Percentiles rank a stretch among this genome's conserved stretches.
Evolutionary conservation across 2,888 invertebrate genomes (phyloP).

Genomic region (Chymomyza procnemis): DNA sequence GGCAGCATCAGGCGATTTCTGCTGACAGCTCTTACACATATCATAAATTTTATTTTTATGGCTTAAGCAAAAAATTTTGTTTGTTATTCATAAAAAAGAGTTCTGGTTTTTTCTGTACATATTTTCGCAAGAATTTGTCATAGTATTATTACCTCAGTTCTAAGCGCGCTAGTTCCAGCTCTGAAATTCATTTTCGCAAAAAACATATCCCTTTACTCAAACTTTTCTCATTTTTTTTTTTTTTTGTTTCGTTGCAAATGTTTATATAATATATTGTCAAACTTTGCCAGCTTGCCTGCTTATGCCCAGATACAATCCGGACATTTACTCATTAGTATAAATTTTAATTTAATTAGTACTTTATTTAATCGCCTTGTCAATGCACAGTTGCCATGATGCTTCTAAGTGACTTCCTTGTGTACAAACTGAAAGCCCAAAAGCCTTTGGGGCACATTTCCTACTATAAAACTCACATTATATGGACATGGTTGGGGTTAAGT

Average conservation of each 20-base stretch:
- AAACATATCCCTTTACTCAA: not conserved
- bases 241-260: conserved; percentile 5
- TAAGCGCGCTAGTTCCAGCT: too few relatives aligned
- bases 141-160: too few relatives aligned
- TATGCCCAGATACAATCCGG: conserved; percentile 40
- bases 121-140: not conserved
- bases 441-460: not conserved
- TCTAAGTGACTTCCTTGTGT: conserved; percentile 7
- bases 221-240: conserved; percentile 10
- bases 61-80: conserved; percentile 31
- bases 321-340: conserved; percentile 37
- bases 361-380: conserved; percentile 51
- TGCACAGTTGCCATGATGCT: conserved; percentile 47
- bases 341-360: conserved; percentile 66
- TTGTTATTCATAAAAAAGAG: conserved; percentile 7
- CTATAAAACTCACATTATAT: not conserved
- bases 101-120: conserved; percentile 37
- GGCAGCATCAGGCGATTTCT: not conserved
- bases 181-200: conserved; percentile 42
- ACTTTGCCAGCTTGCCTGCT: conserved; percentile 53
- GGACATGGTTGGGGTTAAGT: too few relatives aligned
- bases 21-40: conserved; percentile 1
- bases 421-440: not conserved
- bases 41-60: conserved; percentile 61
- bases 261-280: conserved; percentile 7